These are phyloP conservation scores for Labia minor DNA, from an alignment of 2,888 invertebrate genomes.

Conservation along the genomic window DNA sequence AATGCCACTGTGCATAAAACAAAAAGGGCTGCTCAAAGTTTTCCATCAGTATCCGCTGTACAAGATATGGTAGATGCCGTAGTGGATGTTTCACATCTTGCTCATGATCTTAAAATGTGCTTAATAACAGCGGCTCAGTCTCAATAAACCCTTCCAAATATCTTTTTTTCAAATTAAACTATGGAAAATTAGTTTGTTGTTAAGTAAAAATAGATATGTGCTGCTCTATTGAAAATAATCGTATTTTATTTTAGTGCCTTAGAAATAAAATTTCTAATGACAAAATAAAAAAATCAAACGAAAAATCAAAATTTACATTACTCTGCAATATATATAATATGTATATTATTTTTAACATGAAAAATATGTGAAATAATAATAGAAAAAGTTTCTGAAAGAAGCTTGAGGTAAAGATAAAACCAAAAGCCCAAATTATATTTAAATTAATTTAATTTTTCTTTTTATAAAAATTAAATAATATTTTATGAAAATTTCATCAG, in stretches of 20 bases:
- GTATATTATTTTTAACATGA: too few species aligned
- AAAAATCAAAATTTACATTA: too few species aligned
- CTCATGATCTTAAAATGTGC: slow-evolving; percentile 65
- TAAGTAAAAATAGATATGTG: background rate
- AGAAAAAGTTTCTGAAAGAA: too few species aligned
- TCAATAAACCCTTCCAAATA: background rate
- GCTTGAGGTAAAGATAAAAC: too few species aligned
- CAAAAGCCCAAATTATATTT: too few species aligned
- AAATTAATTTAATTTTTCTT: too few species aligned
- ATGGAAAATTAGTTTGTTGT: background rate
- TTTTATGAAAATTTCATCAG: too few species aligned
- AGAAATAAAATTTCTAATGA: too few species aligned
- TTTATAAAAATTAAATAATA: too few species aligned
- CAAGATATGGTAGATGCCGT: slow-evolving; percentile 91
- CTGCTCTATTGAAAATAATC: background rate
- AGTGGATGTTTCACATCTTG: slow-evolving; percentile 71
- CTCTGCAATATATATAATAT: too few species aligned
- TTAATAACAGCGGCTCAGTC: slow-evolving; percentile 48
- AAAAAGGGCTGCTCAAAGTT: slow-evolving; percentile 82
- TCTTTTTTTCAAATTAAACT: background rate
- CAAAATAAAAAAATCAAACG: too few species aligned
- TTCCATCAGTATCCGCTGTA: slow-evolving; percentile 80
- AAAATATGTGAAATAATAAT: too few species aligned
- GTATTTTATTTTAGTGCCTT: background rate
- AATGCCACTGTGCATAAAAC: slow-evolving; percentile 77